phyloP scores from a whole-genome alignment of 2,888 invertebrate species.

The Tipula helvola region DNA sequence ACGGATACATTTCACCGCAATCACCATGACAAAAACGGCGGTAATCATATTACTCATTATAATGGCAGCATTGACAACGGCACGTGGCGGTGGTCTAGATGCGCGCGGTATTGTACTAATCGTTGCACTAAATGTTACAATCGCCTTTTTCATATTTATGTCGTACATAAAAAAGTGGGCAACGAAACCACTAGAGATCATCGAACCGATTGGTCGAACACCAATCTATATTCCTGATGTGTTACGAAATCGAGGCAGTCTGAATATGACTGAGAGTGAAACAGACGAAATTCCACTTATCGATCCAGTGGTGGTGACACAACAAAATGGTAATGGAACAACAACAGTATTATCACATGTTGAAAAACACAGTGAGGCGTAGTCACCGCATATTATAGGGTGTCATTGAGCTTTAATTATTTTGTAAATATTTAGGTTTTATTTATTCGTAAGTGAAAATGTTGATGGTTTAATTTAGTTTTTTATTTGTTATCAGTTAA shows the following conservation, averaged over 20 bases:
- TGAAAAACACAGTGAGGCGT: background rate
- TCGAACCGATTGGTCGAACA: conserved; percentile 30
- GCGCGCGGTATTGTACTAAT: conserved; percentile 51
- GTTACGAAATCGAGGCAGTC: conserved; percentile 16
- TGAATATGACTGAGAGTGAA: background rate
- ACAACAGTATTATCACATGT: background rate
- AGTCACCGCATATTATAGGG: background rate
- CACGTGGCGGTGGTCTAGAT: conserved; percentile 52
- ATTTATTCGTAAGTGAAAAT: background rate
- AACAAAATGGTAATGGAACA: background rate
- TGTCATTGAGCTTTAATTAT: background rate
- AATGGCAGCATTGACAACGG: conserved; percentile 61
- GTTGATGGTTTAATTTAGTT: background rate
- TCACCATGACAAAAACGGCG: conserved; percentile 68
- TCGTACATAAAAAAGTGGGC: conserved; percentile 60
- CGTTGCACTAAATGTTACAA: conserved; percentile 52
- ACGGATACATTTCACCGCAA: conserved; percentile 76
- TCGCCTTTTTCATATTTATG: conserved; percentile 51
- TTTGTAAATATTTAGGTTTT: background rate
- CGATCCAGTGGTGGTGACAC: background rate
- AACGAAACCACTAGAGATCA: conserved; percentile 37
- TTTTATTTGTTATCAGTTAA: background rate
- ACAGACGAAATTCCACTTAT: background rate
- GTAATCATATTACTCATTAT: conserved; percentile 63
- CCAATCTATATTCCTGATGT: conserved; percentile 36